Base-by-base conservation (phyloP, 2,113 vertebrate genomes). In the Amazona vittata region DNA sequence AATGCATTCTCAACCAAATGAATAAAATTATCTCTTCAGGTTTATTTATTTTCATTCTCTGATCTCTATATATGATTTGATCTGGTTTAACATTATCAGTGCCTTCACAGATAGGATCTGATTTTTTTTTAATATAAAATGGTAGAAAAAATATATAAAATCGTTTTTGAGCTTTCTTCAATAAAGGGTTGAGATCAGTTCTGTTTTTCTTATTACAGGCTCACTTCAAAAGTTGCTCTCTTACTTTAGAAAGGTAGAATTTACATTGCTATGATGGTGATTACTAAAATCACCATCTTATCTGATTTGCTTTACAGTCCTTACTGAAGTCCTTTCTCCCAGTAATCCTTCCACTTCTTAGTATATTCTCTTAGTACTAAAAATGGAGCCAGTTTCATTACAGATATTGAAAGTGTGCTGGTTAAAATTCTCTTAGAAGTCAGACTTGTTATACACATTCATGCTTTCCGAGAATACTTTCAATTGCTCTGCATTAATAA, bases 401-500 rank as follows among this genome's bases (percentile, higher is more conserved):
- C 31, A 64, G 59, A 26, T 64, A 43, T 29, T 88, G 88, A 90
- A 86, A 75, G 18, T 44, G 52, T 68, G 50, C 73, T 89, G 37
- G 52, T 92, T 84, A 89, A 92, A 96, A 95, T 90, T 93, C 29
- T 69, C 15, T 22, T 89, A 86, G 60, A 60, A 86, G 76, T 65
- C 76, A 82, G 80, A 78, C 26, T 86, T 93, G 91, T 93, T 63
- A 64, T 67, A 70, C 50, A 49, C 43, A 83, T 64, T 81, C 60
- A 44, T 83, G 39, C 44, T 89, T 96, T 92, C n/a, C 1, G 2
- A 90, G 10, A 94, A 85, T 73, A 70, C 44, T 90, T 92, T 93
- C 65, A 93, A 90, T 90, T 64, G 26, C 83, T 91, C 20, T 64
- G 47, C 83, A 76, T 89, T 96, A 96, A 90, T 93, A 92, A 68